phyloP scores from a whole-genome alignment of 2,888 invertebrate species.

The Protonemura montana region DNA sequence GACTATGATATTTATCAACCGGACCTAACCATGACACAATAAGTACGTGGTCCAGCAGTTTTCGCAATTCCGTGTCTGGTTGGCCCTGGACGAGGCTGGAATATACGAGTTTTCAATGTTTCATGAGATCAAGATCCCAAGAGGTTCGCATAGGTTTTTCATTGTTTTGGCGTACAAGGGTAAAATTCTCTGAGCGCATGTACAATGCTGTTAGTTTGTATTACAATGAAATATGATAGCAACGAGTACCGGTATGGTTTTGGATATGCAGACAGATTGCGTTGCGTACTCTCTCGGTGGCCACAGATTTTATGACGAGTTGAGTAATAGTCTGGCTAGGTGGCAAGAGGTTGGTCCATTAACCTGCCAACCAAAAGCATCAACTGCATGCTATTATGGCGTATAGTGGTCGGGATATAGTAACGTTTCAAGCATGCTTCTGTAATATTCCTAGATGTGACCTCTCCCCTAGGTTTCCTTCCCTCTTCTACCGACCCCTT shows the following conservation, averaged over 20 bases:
- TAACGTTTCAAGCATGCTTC: not conserved
- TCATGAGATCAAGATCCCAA: not conserved
- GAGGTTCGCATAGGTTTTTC: not conserved
- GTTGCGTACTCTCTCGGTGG: not conserved
- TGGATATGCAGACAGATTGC: not conserved
- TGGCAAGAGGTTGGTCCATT: not conserved
- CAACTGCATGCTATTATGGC: not conserved
- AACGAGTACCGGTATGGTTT: not conserved
- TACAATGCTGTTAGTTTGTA: not conserved
- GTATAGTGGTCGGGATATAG: not conserved
- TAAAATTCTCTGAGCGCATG: not conserved
- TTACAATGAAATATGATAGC: not conserved
- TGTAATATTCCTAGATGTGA: not conserved
- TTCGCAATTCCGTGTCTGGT: not conserved
- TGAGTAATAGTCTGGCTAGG: not conserved
- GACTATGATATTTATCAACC: not conserved
- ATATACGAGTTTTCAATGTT: not conserved
- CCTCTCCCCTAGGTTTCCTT: not conserved
- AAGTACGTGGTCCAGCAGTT: not conserved
- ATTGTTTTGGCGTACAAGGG: not conserved
- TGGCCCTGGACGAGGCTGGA: not conserved
- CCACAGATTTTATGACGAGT: not conserved
- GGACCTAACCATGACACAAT: not conserved
- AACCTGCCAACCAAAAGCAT: not conserved
- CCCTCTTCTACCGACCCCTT: not conserved